Conservation (phyloP, 2,797 vertebrate genomes). For the Garrulus glandarius region DNA sequence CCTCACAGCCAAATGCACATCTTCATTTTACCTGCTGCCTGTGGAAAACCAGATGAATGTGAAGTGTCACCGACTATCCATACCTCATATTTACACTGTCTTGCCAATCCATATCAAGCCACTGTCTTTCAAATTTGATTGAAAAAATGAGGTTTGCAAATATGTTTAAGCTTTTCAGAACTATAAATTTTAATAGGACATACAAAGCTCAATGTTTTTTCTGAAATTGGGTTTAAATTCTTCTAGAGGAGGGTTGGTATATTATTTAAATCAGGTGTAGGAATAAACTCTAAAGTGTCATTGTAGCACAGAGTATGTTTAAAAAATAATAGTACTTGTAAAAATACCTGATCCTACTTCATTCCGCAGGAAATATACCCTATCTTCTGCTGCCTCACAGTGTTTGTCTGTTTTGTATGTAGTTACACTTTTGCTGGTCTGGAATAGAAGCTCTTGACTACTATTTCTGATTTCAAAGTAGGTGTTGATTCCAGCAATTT, state of each 20-base stretch:
- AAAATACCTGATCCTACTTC: not conserved
- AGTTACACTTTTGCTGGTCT: not conserved
- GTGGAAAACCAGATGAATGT: not conserved
- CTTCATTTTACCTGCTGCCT: not conserved
- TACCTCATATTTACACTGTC: not conserved
- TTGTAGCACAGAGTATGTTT: not conserved
- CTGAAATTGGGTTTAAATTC: not conserved
- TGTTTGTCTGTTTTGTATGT: not conserved
- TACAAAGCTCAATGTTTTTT: not conserved
- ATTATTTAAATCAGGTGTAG: not conserved
- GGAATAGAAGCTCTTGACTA: not conserved
- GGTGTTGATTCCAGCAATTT: not conserved
- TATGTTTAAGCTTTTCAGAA: not conserved
- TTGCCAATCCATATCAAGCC: not conserved
- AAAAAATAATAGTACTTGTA: not conserved
- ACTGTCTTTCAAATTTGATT: not conserved
- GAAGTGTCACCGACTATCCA: not conserved
- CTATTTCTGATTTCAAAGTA: not conserved
- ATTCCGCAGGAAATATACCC: not conserved
- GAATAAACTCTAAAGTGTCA: not conserved
- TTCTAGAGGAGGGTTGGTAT: not conserved
- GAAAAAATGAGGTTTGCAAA: not conserved
- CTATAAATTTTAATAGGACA: not conserved
- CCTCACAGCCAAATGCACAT: not conserved
- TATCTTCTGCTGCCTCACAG: slow-evolving; percentile 13